phyloP scores from a whole-genome alignment of 2,113 vertebrate species.

The Lota lota region DNA sequence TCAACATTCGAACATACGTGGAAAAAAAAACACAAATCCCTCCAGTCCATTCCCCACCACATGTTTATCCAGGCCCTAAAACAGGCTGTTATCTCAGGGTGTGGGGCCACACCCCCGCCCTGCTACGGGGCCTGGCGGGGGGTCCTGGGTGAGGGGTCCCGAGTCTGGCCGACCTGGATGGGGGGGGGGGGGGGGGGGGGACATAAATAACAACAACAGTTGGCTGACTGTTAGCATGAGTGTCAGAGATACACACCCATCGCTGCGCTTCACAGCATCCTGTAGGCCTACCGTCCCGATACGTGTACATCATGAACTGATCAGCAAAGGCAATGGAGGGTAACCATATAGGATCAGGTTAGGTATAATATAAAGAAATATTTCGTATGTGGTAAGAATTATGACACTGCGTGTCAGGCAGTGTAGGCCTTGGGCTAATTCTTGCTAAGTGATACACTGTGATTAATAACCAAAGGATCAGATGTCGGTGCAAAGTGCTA shows the following conservation, averaged over 20 bases:
- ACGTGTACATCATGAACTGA: too few species aligned
- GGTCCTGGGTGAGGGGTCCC: constrained; percentile 63
- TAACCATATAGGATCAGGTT: too few species aligned
- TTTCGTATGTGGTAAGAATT: too few species aligned
- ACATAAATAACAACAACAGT: constrained; percentile 31
- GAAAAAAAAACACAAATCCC: constrained; percentile 45
- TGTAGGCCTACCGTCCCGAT: not conserved
- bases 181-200: constrained; percentile 16
- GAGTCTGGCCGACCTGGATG: constrained; percentile 42
- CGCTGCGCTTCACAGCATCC: constrained; percentile 25
- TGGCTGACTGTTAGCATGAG: constrained; percentile 22
- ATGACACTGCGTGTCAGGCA: not conserved
- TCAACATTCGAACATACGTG: constrained; percentile 43
- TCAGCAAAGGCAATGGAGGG: too few species aligned
- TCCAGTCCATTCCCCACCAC: constrained; percentile 32
- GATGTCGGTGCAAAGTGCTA: not conserved
- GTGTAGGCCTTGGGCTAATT: not conserved
- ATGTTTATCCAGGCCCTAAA: constrained; percentile 61
- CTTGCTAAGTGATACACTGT: not conserved
- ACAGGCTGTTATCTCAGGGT: constrained; percentile 61
- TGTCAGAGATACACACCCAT: constrained; percentile 8
- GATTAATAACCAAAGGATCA: not conserved
- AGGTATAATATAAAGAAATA: too few species aligned
- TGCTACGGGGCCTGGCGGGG: constrained; percentile 48
- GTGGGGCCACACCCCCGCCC: constrained; percentile 37